Percentiles rank a stretch among this genome's conserved stretches.
These are phyloP conservation scores for Philaethria dido DNA, from an alignment of 2,888 invertebrate genomes.

Conservation along the genomic window DNA sequence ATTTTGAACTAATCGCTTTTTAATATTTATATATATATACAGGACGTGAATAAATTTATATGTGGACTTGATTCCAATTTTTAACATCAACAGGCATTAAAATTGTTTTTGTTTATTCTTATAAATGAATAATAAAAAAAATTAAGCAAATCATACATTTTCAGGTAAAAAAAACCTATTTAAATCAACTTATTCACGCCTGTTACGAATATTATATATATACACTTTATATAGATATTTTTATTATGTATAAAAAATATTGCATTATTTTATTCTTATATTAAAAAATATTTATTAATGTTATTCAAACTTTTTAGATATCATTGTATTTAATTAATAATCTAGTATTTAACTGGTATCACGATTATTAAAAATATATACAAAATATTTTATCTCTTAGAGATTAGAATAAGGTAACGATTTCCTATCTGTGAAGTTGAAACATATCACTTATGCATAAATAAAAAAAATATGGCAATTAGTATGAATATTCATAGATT, in stretches of 20 bases:
- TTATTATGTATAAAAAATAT: neutral
- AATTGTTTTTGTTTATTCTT: too few relatives aligned
- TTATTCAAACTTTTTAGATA: neutral
- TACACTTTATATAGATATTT: constrained; percentile 10
- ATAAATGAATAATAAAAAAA: too few relatives aligned
- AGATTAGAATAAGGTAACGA: neutral
- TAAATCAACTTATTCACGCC: too few relatives aligned
- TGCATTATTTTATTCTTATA: neutral
- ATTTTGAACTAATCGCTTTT: constrained; percentile 1
- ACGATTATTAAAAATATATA: neutral
- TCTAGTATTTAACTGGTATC: neutral
- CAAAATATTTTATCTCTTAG: neutral
- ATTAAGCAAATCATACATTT: too few relatives aligned
- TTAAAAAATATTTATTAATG: constrained; percentile 2
- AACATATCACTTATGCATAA: constrained; percentile 3
- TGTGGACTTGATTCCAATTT: too few relatives aligned
- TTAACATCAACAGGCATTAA: too few relatives aligned
- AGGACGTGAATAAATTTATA: too few relatives aligned
- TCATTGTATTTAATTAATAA: neutral
- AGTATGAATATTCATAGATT: neutral
- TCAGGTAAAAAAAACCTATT: too few relatives aligned
- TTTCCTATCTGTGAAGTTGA: constrained; percentile 1
- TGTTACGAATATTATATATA: too few relatives aligned
- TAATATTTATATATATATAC: constrained; percentile 12
- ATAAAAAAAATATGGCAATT: too few relatives aligned